Evolutionary conservation across 2,797 vertebrate genomes (phyloP).

Genomic region (Furcifer pardalis): DNA sequence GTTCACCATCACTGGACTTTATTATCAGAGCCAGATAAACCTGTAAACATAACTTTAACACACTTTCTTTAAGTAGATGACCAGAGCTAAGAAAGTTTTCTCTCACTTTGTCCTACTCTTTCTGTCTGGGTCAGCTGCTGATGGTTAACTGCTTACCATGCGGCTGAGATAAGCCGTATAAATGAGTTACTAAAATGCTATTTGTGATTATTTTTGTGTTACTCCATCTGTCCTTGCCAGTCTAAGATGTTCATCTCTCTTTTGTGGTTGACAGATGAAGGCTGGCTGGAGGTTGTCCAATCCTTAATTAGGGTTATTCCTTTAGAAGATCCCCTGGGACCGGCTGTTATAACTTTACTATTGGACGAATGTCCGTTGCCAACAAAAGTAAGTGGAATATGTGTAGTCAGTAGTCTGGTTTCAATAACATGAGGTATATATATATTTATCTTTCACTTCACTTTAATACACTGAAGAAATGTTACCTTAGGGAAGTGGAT

Average conservation of each 20-base stretch:
- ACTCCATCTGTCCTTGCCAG: conserved; percentile 23
- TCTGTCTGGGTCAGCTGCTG: background rate
- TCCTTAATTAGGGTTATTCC: conserved; percentile 98
- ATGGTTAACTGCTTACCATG: background rate
- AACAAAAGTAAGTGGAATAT: conserved; percentile 88
- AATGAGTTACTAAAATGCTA: background rate
- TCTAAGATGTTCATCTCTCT: conserved; percentile 58
- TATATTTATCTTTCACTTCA: no score
- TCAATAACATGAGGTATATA: no score
- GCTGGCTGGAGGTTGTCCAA: conserved; percentile 98
- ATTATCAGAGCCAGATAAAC: no score
- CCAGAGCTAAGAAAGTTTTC: background rate
- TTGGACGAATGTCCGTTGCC: conserved; percentile 97
- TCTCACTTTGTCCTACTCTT: background rate
- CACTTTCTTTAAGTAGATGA: background rate
- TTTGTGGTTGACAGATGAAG: conserved; percentile 86
- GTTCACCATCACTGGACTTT: no score
- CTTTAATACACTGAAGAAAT: background rate
- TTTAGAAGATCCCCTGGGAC: conserved; percentile 95
- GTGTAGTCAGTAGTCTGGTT: background rate
- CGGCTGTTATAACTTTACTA: conserved; percentile 96
- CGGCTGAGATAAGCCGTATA: background rate
- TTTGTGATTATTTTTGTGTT: conserved; percentile 23
- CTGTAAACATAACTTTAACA: background rate
- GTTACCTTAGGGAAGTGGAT: background rate